Conservation (phyloP, 2,797 vertebrate genomes). For the Acanthurus tractus region DNA sequence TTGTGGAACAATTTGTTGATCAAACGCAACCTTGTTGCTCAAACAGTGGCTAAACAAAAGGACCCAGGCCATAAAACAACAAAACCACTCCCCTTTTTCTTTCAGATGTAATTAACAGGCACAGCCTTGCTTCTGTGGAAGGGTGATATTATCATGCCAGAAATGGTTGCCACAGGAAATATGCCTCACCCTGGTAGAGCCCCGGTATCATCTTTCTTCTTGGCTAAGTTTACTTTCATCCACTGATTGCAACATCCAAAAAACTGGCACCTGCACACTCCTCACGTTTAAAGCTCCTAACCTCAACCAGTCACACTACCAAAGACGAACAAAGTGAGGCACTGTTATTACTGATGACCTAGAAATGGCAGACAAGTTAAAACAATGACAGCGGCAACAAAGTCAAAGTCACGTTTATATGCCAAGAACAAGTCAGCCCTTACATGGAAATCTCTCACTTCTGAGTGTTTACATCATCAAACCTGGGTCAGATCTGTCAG, state of each 20-base stretch:
- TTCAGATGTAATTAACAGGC: conserved; percentile 27
- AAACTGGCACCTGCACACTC: conserved; percentile 2
- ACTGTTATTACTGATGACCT: conserved; percentile 31
- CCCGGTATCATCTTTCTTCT: conserved; percentile 27
- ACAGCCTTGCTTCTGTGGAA: conserved; percentile 23
- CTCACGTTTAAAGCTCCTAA: neutral
- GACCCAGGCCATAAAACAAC: neutral
- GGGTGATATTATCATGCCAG: conserved; percentile 49
- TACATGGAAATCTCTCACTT: conserved; percentile 49
- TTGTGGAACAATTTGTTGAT: neutral
- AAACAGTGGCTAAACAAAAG: conserved; percentile 4
- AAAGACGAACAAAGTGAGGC: conserved; percentile 48
- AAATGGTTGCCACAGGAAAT: conserved; percentile 39
- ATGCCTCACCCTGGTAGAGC: conserved; percentile 11
- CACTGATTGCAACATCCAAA: conserved; percentile 18
- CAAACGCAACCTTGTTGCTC: neutral
- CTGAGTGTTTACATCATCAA: conserved; percentile 40
- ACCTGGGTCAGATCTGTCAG: conserved; percentile 17
- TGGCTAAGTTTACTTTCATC: conserved; percentile 34
- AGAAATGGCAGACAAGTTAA: conserved; percentile 36
- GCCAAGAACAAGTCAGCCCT: conserved; percentile 31
- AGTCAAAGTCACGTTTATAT: conserved; percentile 42
- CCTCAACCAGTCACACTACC: conserved; percentile 1
- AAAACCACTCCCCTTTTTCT: neutral
- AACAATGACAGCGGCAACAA: conserved; percentile 45